phyloP scores from a whole-genome alignment of 2,113 vertebrate genomes.

The Daubentonia madagascariensis region DNA sequence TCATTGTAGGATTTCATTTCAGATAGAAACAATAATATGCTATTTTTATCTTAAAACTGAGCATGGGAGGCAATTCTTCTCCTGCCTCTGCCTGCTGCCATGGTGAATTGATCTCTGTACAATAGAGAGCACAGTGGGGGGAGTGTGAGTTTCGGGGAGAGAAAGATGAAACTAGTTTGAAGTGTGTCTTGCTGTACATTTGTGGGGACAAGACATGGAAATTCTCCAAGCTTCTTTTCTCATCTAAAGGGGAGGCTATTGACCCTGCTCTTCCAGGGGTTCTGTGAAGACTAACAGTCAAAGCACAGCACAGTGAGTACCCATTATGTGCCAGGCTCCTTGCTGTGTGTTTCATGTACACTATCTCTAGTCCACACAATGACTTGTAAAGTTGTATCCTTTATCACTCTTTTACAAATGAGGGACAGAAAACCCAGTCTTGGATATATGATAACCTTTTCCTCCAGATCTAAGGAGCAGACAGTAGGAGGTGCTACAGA shows the following conservation, averaged over 20 bases:
- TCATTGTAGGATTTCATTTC: neutral
- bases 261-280: too few relatives aligned
- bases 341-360: accelerated
- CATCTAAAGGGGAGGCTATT: accelerated
- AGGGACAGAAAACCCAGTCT: neutral
- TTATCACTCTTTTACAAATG: neutral
- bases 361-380: accelerated
- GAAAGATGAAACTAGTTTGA: neutral
- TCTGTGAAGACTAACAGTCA: neutral
- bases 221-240: neutral
- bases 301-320: accelerated
- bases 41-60: neutral
- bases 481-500: accelerated
- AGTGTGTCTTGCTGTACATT: neutral
- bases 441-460: too few relatives aligned
- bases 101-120: neutral
- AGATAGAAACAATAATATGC: accelerated
- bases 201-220: neutral
- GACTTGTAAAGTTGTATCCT: neutral
- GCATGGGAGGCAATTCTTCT: accelerated
- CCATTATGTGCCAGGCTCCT: accelerated
- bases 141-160: neutral
- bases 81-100: accelerated
- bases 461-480: too few relatives aligned
- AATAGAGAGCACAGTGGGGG: neutral